Percentiles rank a stretch among this genome's conserved stretches.
These are phyloP conservation scores for Lottia gigantea DNA, from an alignment of 2,888 invertebrate species.

Conservation along the genomic window DNA sequence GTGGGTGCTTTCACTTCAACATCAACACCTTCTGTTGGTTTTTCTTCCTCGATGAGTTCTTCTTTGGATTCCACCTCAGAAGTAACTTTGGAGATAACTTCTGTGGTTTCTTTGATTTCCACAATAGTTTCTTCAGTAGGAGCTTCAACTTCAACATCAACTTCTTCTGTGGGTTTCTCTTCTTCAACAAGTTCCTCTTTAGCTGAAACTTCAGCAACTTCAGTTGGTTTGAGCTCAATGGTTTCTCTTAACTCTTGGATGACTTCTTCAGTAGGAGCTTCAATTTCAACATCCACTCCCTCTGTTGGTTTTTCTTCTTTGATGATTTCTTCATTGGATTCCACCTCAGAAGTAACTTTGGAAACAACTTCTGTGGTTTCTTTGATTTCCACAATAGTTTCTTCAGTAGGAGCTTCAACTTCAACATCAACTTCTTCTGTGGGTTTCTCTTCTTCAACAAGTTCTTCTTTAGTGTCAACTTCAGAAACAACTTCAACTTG, in stretches of 20 bases:
- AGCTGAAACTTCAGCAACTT: conserved; percentile 27
- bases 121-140: conserved; percentile 22
- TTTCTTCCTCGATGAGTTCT: conserved; percentile 11
- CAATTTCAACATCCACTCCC: not conserved
- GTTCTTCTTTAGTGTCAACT: conserved; percentile 21
- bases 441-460: conserved; percentile 23
- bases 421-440: conserved; percentile 28
- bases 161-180: conserved; percentile 27
- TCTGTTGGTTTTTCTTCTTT: too few relatives aligned
- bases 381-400: too few relatives aligned
- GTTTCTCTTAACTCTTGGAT: conserved; percentile 24
- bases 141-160: conserved; percentile 13
- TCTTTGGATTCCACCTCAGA: conserved; percentile 24
- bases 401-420: not conserved
- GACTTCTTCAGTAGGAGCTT: conserved; percentile 25
- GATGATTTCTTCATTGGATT: too few relatives aligned
- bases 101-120: not conserved
- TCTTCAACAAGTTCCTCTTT: conserved; percentile 34
- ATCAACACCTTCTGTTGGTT: conserved; percentile 17
- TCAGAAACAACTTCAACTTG: conserved; percentile 4
- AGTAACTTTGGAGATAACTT: conserved; percentile 24
- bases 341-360: too few relatives aligned
- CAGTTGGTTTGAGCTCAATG: conserved; percentile 21
- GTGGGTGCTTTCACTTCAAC: conserved; percentile 23
- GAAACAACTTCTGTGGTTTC: too few relatives aligned